A percentile compares a stretch with the other conserved stretches of the same genome.
Evolutionary conservation across 2,888 invertebrate genomes (phyloP).

Genomic region (Tetropium fuscum): DNA sequence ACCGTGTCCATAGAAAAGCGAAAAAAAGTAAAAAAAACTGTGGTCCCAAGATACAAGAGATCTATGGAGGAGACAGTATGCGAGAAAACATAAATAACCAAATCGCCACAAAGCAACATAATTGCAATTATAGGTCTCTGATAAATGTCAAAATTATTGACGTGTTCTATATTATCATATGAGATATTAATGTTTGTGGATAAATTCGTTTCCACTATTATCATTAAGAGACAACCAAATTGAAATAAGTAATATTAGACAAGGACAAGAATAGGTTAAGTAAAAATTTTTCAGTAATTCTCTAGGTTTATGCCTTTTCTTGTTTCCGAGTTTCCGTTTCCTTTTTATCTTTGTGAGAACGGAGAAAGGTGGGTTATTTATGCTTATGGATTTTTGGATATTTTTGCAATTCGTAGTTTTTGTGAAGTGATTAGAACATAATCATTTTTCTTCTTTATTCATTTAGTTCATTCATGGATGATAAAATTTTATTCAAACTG

Average conservation of each 20-base stretch:
- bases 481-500: neutral
- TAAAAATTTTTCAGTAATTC: neutral
- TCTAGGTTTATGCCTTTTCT: constrained; percentile 32
- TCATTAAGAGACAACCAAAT: neutral
- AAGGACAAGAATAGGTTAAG: neutral
- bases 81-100: too few species aligned
- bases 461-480: too few species aligned
- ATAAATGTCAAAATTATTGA: too few species aligned
- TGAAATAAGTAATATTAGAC: neutral
- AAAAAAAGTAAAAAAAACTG: too few species aligned
- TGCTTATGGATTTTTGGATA: neutral
- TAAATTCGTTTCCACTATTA: neutral
- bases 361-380: constrained; percentile 22
- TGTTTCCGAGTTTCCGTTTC: constrained; percentile 30
- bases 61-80: too few species aligned
- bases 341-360: constrained; percentile 24
- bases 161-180: too few species aligned
- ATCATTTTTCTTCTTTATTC: too few species aligned
- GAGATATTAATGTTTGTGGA: too few species aligned
- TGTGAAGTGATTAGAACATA: neutral
- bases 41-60: too few species aligned
- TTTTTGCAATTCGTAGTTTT: neutral
- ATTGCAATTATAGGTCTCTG: too few species aligned
- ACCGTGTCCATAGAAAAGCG: too few species aligned
- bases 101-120: too few species aligned